Evolutionary conservation across 30 jellyfish, hydroid and myxozoan genomes (phyloP).

Genomic region (Hydra vulgaris): DNA sequence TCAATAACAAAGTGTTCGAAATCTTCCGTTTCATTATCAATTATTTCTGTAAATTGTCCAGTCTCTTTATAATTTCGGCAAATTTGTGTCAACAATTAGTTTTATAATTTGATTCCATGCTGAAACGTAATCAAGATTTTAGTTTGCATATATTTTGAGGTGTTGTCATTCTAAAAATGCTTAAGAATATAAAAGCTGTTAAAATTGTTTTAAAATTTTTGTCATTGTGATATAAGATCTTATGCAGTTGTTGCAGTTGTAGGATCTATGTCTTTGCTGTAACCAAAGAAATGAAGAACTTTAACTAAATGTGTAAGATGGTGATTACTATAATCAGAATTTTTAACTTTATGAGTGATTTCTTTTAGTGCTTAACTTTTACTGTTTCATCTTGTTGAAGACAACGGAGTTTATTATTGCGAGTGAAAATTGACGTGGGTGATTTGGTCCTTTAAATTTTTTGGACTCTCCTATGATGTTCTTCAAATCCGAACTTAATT

Average conservation of each 20-base stretch:
- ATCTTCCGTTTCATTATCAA: neutral
- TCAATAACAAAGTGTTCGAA: neutral
- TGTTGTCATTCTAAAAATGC: neutral
- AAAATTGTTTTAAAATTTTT: neutral
- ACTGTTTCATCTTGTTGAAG: too few species aligned
- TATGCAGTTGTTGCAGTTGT: neutral
- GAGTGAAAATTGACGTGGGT: too few species aligned
- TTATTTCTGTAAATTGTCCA: neutral
- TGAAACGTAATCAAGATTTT: neutral
- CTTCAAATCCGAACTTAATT: too few species aligned
- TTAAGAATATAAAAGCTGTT: neutral
- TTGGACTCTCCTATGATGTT: too few species aligned
- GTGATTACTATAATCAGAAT: neutral
- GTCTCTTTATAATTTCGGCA: neutral
- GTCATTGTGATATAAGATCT: neutral
- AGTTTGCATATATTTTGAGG: neutral
- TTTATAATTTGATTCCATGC: neutral
- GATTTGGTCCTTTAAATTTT: too few species aligned
- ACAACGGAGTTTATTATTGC: too few species aligned
- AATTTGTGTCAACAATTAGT: neutral
- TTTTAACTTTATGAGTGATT: too few species aligned
- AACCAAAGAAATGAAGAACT: neutral
- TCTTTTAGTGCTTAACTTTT: too few species aligned
- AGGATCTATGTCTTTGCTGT: neutral
- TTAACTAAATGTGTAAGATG: neutral